Base-by-base conservation (phyloP, 2,888 invertebrate species). In the Cheilosia impressa region DNA sequence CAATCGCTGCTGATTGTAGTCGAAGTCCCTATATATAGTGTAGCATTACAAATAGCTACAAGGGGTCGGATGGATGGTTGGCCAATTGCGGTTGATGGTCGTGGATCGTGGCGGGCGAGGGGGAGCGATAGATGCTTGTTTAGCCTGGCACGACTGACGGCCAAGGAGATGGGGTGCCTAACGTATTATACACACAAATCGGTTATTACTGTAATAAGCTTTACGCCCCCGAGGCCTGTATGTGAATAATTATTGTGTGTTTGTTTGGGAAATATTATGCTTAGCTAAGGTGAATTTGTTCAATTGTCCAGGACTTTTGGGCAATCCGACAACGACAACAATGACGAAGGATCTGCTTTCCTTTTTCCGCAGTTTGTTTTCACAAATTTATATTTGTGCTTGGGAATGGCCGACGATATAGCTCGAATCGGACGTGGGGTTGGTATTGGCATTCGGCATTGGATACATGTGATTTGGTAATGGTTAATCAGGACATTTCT, bases 151-250 rank as follows among this genome's bases (percentile, higher is more conserved):
- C 65, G 77, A 72, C 65, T 78, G 82, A 66, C 55, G 66, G 19
- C 24, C 52, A 45, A 50, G 15, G 24, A 38, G 78, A 27, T n/a
- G 78, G 38, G 52, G 41, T 58, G 58, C 52, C 58, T 73, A 69
- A 60, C 62, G 81, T 85, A 81, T 85, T 76, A 85, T 85, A 72
- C 72, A 81, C 85, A 85, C 85, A 85, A 85, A 85, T 85, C 85
- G 85, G 85, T 85, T 85, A 85, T 85, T 85, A 85, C 85, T 72
- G 76, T 85, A 85, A 85, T 85, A 85, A 81, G 85, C 81, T 85
- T 81, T 85, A 72, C 72, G 63, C 55, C 66, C 76, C 81, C 55
- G 53, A 68, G 81, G 81, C 57, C 57, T 85, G 80, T 85, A 81
- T 85, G 81, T 85, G 85, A 85, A 85, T 85, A 85, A 85, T 85